These are phyloP conservation scores for Megalops cyprinoides DNA, from an alignment of 2,797 vertebrate genomes.

Conservation along the genomic window DNA sequence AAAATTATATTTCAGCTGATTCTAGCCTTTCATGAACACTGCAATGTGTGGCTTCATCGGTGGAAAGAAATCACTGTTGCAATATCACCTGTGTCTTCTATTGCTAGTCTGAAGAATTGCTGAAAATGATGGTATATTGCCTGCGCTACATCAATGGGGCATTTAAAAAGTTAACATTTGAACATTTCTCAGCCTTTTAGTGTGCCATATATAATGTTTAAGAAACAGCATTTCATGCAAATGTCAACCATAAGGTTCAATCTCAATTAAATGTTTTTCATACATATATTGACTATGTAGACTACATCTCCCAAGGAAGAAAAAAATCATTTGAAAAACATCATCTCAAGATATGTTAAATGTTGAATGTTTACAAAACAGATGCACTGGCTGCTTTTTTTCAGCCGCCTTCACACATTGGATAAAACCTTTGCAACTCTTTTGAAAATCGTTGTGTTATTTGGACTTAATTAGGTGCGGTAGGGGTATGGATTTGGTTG, in stretches of 20 bases:
- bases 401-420: too few species aligned
- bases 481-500: not conserved
- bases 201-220: not conserved
- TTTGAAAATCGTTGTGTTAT: not conserved
- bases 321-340: constrained; percentile 6
- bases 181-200: not conserved
- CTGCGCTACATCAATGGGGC: not conserved
- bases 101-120: not conserved
- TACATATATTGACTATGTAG: not conserved
- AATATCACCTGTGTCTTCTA: not conserved
- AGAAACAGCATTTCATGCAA: not conserved
- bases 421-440: not conserved
- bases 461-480: not conserved
- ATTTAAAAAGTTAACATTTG: not conserved
- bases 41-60: not conserved
- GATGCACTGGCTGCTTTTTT: too few species aligned
- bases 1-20: not conserved
- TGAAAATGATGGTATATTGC: not conserved
- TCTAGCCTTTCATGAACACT: not conserved
- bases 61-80: not conserved
- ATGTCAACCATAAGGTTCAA: not conserved
- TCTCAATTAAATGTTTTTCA: not conserved
- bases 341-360: not conserved
- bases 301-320: not conserved
- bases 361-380: not conserved